Base-by-base conservation (phyloP, 2,888 invertebrate genomes). In the Rugalucina vietnamica region DNA sequence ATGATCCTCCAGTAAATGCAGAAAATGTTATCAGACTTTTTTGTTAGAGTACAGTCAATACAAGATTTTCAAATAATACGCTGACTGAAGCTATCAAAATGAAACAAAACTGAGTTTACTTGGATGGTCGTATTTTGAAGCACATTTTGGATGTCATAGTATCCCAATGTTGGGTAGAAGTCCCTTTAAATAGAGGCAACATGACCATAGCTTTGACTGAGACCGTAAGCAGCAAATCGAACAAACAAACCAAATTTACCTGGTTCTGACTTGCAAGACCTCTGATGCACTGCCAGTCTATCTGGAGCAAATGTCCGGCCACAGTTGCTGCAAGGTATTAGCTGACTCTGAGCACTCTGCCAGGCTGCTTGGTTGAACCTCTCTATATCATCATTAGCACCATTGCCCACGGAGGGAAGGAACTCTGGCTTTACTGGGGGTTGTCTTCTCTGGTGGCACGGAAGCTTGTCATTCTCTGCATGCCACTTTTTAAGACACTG, bases 231-330 rank as follows among this genome's bases (percentile, higher is more conserved):
- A 57, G 49, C 75, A 49, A 75, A 50, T 74, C 50, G 50, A 49
- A 72, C 36, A 50, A 36, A 72, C 18, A 50, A 14, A 21, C 18
- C 12, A 60, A 18, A 37, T 39, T n/a, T n/a, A n/a, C 39, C 5
- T 79, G 50, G 50, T 88, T 87, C 87, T 81, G 84, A 65, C 87
- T 91, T 92, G 85, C 93, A 93, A 65, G 91, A 91, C 60, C 91
- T 86, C 90, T 96, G 96, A 92, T 97, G 97, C 14, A 96, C 95
- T 18, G 95, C 91, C 32, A 97, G 93, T 37, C 97, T 95, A 87
- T 97, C 97, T 0, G 97, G 96, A 85, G 96, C 95, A 94, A 97
- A 97, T 37, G 96, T 97, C 75, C 97, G 95, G 14, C 96, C 96
- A 92, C 97, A 97, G 90, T 96, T 96, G 69, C 95, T 95, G 91